These are phyloP conservation scores for Caenorhabditis inopinata DNA, from an alignment of 1,140 invertebrate genomes.

Conservation along the genomic window DNA sequence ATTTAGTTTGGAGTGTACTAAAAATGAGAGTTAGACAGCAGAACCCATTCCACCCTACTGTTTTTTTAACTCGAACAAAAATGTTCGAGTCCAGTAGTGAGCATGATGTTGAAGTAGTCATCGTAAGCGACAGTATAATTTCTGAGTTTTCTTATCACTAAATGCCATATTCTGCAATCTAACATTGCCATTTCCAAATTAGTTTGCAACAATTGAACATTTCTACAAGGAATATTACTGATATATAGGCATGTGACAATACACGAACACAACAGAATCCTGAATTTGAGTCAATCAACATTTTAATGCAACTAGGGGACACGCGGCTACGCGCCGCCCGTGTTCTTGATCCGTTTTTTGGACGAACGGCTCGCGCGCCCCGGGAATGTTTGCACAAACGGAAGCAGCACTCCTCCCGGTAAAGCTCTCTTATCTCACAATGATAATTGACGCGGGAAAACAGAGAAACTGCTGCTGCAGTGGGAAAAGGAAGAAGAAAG, in stretches of 20 bases:
- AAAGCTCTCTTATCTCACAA: not conserved
- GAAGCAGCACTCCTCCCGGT: not conserved
- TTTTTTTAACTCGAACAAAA: not conserved
- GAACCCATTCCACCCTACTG: not conserved
- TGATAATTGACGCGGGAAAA: not conserved
- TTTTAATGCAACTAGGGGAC: too few species aligned
- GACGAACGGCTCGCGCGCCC: not conserved
- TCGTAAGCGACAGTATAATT: too few species aligned
- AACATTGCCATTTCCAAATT: too few species aligned
- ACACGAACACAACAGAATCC: too few species aligned
- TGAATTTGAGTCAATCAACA: too few species aligned
- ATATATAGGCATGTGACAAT: too few species aligned
- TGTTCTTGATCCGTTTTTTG: not conserved
- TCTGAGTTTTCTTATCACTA: too few species aligned
- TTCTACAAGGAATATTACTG: too few species aligned
- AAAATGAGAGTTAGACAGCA: not conserved
- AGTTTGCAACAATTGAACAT: too few species aligned
- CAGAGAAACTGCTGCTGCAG: not conserved
- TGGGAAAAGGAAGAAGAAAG: too few species aligned
- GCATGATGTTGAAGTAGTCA: too few species aligned
- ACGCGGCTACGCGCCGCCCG: not conserved
- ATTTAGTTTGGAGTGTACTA: not conserved
- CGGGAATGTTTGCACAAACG: not conserved
- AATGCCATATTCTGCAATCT: too few species aligned
- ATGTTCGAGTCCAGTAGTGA: constrained; percentile 27